Evolutionary conservation across 2,888 invertebrate species (phyloP), one percentile per base, ranked within the genome.

Genomic region (Bembecia ichneumoniformis): DNA sequence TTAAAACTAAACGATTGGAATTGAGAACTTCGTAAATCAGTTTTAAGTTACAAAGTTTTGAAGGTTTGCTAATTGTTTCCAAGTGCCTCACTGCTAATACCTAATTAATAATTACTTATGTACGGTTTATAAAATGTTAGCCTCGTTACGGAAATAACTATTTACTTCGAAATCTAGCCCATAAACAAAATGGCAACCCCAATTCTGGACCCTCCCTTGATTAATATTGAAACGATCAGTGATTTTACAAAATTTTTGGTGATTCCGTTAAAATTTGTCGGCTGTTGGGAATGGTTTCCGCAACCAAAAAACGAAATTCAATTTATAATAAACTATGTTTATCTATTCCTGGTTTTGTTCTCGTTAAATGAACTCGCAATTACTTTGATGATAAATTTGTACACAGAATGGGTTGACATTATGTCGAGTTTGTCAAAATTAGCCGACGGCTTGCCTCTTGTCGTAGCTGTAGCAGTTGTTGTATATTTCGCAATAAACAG

Each of bases 271-370:
- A 78, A 82, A 57, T 57, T 78, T 0, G 78, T 66, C 0, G 83
- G 66, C 0, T 83, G 82, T 35, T 83, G 81, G 82, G 82, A 82
- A 9, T 74, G 84, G 71, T 82, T 58, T 46, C 59, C 60, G 0
- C 59, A 70, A 3, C 61, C 79, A 0, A 51, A 50, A 0, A 59
- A 50, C 3, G 61, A 68, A 46, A 52, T 48, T 1, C 63, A 68
- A 16, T 59, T 69, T 3, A 58, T 78, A 1, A 16, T 71, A 0
- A 84, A 86, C 52, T 59, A 76, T 10, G 46, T 74, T 0, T 83
- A 83, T 43, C 50, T 81, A 1, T 57, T 62, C 2, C 35, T 75
- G n/a, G 80, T 82, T 3, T 48, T 84, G 1, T 82, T 80, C 45
- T 56, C 69, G 0, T 56, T 83, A 0, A 55, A 56, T 0, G 66